Evolutionary conservation across 2,113 vertebrate genomes (phyloP).

Genomic region (Notothenia rossii): DNA sequence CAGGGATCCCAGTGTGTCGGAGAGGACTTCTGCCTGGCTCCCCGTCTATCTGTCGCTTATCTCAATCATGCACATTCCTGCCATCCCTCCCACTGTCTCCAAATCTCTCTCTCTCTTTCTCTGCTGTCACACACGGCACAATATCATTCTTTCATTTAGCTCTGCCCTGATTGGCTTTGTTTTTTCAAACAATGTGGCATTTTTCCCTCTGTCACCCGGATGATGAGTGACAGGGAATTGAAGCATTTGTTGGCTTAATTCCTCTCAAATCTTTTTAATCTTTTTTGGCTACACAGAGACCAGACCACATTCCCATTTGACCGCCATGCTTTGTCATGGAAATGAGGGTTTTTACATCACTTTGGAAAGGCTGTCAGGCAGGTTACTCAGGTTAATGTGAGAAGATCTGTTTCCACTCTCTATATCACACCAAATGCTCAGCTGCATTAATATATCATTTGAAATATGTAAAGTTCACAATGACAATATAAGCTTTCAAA

Average conservation of each 20-base stretch:
- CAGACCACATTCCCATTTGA: constrained; percentile 8
- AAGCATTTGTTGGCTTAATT: constrained; percentile 46
- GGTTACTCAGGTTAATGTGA: constrained; percentile 28
- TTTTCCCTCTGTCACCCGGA: constrained; percentile 58
- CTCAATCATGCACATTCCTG: constrained; percentile 74
- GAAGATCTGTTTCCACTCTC: constrained; percentile 17
- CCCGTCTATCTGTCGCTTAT: constrained; percentile 73
- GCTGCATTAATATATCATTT: constrained; percentile 21
- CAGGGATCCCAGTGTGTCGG: constrained; percentile 70
- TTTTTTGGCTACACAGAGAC: constrained; percentile 14
- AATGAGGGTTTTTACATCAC: not conserved
- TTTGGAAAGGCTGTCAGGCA: constrained; percentile 2
- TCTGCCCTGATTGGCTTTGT: constrained; percentile 56
- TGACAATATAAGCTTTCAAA: constrained; percentile 26
- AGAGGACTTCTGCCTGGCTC: constrained; percentile 66
- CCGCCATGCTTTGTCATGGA: constrained; percentile 22
- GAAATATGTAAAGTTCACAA: constrained; percentile 2
- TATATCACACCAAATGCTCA: not conserved
- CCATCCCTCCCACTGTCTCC: constrained; percentile 55
- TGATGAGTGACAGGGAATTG: constrained; percentile 58
- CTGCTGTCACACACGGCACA: constrained; percentile 48
- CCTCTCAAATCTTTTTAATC: constrained; percentile 32
- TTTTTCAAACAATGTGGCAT: constrained; percentile 62
- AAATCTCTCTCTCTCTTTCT: constrained; percentile 47
- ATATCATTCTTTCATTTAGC: constrained; percentile 56